These are phyloP conservation scores for Caenorhabditis wallacei DNA, from an alignment of 2,888 invertebrate genomes.

Conservation along the genomic window DNA sequence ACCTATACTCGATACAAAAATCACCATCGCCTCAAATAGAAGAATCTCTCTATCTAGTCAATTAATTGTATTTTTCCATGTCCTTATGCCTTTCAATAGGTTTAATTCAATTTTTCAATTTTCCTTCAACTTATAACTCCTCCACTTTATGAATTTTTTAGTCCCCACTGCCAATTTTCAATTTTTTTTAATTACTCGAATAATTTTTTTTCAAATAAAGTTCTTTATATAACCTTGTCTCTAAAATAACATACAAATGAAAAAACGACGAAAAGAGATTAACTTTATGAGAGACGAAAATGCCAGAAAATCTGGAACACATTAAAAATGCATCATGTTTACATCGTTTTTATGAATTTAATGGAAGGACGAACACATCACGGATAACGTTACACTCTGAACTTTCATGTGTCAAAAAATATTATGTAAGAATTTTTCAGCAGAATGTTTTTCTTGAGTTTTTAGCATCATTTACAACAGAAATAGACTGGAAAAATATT, in stretches of 20 bases:
- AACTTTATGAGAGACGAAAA: slow-evolving; percentile 19
- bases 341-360: slow-evolving; percentile 6
- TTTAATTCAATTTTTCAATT: slow-evolving; percentile 13
- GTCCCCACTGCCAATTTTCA: slow-evolving; percentile 33
- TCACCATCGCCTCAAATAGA: slow-evolving; percentile 63
- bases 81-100: slow-evolving; percentile 49
- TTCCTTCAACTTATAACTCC: background rate
- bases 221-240: background rate
- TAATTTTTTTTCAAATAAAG: slow-evolving; percentile 22
- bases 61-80: slow-evolving; percentile 37
- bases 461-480: too few species aligned
- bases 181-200: background rate
- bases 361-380: slow-evolving; percentile 18
- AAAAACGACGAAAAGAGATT: slow-evolving; percentile 6
- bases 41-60: slow-evolving; percentile 68
- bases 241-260: slow-evolving; percentile 1
- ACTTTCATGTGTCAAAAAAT: background rate
- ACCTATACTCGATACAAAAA: background rate
- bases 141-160: background rate
- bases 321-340: slow-evolving; percentile 55
- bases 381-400: slow-evolving; percentile 19
- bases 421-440: background rate
- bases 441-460: too few species aligned
- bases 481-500: too few species aligned
- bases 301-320: slow-evolving; percentile 45